Evolutionary conservation across 2,113 vertebrate species (phyloP).

Genomic region (Sapayoa aenigma): DNA sequence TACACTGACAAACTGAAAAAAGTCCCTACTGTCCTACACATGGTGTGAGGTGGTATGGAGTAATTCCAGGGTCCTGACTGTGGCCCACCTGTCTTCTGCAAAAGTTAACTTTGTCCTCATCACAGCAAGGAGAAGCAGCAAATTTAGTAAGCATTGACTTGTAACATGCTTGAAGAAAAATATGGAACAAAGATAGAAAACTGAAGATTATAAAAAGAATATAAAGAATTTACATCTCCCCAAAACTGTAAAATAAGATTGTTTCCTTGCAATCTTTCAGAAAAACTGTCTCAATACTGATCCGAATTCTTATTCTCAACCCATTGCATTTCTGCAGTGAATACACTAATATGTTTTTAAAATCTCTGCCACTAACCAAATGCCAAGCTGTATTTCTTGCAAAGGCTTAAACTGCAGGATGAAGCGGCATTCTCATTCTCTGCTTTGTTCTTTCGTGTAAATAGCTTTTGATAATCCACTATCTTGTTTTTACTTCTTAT

Average conservation of each 20-base stretch:
- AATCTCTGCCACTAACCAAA: not conserved
- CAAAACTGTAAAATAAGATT: not conserved
- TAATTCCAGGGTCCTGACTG: not conserved
- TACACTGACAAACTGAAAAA: not conserved
- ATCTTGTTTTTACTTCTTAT: not conserved
- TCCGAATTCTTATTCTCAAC: not conserved
- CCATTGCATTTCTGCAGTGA: not conserved
- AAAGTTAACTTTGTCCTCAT: not conserved
- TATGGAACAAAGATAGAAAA: not conserved
- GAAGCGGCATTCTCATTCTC: not conserved
- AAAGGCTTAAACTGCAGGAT: not conserved
- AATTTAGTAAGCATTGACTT: not conserved
- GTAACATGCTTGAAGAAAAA: not conserved
- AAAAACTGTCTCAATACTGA: not conserved
- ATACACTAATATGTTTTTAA: not conserved
- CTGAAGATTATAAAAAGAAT: not conserved
- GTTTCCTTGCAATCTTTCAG: not conserved
- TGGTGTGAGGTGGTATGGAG: not conserved
- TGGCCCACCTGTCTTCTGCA: not conserved
- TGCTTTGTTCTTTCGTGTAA: not conserved
- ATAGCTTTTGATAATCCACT: not conserved
- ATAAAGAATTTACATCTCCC: not conserved
- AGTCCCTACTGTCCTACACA: not conserved
- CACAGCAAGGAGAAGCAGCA: not conserved
- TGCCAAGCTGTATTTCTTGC: not conserved